These are phyloP conservation scores for Bombycilla garrulus DNA, from an alignment of 2,113 vertebrate genomes.

Conservation along the genomic window DNA sequence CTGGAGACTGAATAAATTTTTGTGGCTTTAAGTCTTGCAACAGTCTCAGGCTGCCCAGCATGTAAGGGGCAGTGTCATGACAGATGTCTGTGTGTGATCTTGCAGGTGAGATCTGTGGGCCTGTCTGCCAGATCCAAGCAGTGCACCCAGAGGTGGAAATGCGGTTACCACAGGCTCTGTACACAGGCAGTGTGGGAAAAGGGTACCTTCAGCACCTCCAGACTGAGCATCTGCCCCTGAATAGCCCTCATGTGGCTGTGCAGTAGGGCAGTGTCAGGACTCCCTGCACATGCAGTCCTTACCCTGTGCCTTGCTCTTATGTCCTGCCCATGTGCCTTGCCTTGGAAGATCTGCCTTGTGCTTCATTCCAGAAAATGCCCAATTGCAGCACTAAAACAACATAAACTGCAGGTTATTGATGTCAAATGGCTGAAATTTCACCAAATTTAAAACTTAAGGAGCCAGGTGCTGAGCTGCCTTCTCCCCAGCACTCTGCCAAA, in stretches of 20 bases:
- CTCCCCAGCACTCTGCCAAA: neutral
- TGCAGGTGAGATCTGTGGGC: neutral
- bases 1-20: neutral
- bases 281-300: neutral
- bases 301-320: neutral
- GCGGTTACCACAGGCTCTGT: neutral
- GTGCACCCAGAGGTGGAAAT: neutral
- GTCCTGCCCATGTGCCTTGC: neutral
- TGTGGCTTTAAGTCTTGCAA: neutral
- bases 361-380: neutral
- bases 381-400: neutral
- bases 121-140: fast-evolving
- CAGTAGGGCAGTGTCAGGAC: neutral
- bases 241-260: fast-evolving
- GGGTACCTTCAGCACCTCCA: neutral
- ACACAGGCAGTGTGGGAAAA: neutral
- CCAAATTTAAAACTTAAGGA: neutral
- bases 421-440: neutral
- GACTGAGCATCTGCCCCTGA: neutral
- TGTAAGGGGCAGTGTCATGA: fast-evolving
- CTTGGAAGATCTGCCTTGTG: neutral
- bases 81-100: neutral
- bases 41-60: neutral
- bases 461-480: neutral
- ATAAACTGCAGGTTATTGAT: neutral